Evolutionary conservation across 92 coral and sea anemone genomes (phyloP), one percentile per base, ranked within the genome.

Genomic region (Muricea muricata): DNA sequence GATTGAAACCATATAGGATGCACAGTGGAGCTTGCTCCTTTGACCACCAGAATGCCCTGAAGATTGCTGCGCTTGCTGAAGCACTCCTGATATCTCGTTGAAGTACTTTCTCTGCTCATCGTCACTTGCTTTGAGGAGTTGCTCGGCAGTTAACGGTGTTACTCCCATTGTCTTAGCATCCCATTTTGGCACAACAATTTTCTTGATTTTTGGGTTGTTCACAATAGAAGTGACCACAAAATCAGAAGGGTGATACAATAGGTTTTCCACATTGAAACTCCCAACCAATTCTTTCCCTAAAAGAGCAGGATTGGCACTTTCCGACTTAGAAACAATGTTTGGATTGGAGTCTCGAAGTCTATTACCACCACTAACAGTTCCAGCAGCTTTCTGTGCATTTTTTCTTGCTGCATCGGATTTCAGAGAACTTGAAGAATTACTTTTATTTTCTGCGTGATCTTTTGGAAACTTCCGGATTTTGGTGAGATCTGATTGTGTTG

Each of bases 181-280:
- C 91, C 91, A 97, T 85, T 94, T 94, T 4, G 98, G 94, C 25
- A 87, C 41, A n/a, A 87, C 46, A 30, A 88, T 41, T 75, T 94
- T 97, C 87, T 94, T 94, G 41, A 93, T 93, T 65, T 87, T 94
- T n/a, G 93, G 91, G 76, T 97, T 97, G 84, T 97, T 97, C 30
- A 89, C 90, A 61, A 97, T 97, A n/a, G 99, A 95, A 30, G 95
- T 73, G 5, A 94, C 98, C 15, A 85, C 35, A 48, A 92, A 97
- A 80, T 97, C 99, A 13, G 99, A 93, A 21, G 93, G 87, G 63
- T 97, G 99, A 42, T 77, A 90, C 54, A 91, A 82, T 3, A 97
- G 83, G 81, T 89, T 90, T 21, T 86, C 84, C 71, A 77, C 39
- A 39, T 54, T 48, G 40, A 73, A 45, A 31, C 30, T 48, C 29